Base-by-base conservation (phyloP, 1,140 invertebrate species). In the Wiebesia pumilae region DNA sequence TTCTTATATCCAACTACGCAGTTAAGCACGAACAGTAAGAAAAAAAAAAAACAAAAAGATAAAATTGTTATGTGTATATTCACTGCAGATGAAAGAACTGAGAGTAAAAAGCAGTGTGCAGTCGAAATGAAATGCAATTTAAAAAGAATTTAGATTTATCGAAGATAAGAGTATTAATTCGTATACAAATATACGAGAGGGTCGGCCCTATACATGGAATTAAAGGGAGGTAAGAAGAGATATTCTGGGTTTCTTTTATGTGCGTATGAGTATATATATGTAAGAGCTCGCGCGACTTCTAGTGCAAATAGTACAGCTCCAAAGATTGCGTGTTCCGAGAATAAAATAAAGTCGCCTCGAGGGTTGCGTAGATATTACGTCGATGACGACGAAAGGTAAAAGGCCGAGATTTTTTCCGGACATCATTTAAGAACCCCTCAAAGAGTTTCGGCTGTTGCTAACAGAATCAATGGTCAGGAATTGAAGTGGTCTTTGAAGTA, bases 221-320 rank as follows among this genome's bases (percentile, higher is more conserved):
- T 73, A 87, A 88, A 90, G 87, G 88, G 86, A 51, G 85, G 84
- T 69, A 87, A 89, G 88, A 88, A 88, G 89, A 89, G 88, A 88
- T 88, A 78, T 78, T 79, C 73, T 71, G 80, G 67, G 67, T 84
- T 77, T 81, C 58, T 81, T 81, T 47, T 81, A 40, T 69, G 21
- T 81, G 47, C 47, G 2, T 30, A 43, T 43, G 16, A 27, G 43
- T 7, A 69, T 33, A 35, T 35, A 69, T 35, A 69, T 69, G n/a
- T 75, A 71, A 71, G 21, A 30, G 82, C 82, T 86, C 88, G 83
- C 89, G 88, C 89, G 90, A 90, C 91, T 91, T 90, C 75, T 75
- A 90, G 89, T 91, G 91, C 90, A 92, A 91, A 91, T 88, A 91
- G 89, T 89, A 90, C 88, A 88, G 81, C 85, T 88, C 86, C 83